Base-by-base conservation (phyloP, 2,888 invertebrate species). In the Trachelus tabidus region DNA sequence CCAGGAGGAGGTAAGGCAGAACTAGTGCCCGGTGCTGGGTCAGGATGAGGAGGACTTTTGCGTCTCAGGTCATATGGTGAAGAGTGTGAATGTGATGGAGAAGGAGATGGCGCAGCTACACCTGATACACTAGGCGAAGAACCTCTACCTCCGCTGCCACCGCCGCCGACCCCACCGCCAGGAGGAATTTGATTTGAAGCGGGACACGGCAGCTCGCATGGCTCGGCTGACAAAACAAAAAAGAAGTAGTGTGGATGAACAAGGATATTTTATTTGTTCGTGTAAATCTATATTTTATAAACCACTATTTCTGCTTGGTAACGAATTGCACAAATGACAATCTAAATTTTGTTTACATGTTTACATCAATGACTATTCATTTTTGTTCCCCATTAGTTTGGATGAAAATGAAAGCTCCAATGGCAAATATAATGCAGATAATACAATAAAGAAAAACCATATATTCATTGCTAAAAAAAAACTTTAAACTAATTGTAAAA, bases 31-130 rank as follows among this genome's bases (percentile, higher is more conserved):
- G 95, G 95, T 85, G 95, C 95, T 85, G 95, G 94, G 90, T 95
- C 95, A 83, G 93, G 93, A 87, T 94, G 94, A 74, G 95, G 95
- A 73, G 96, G 96, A 84, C 96, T 96, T 92, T 98, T 98, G 87
- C 97, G 94, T 81, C 98, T 94, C 89, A 98, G 93, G 92, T 98
- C 98, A 91, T 98, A 98, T 3, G 98, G 98, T 84, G 97, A 96
- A 91, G 97, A 97, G 92, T 97, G 97, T 30, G 91, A 90, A 78
- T 91, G 90, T 11, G 92, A 90, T 31, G 90, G 92, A 33, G 90
- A 91, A 68, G 90, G 90, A 68, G 90, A 90, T 23, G 91, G 90
- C 68, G 91, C 91, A 73, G 91, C 92, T 74, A 90, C 90, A 77
- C 90, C 91, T 75, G 89, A 91, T 69, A 90, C 92, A 83, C 89